Conservation (phyloP, 2,797 vertebrate species). For the Pseudochirops cupreus region DNA sequence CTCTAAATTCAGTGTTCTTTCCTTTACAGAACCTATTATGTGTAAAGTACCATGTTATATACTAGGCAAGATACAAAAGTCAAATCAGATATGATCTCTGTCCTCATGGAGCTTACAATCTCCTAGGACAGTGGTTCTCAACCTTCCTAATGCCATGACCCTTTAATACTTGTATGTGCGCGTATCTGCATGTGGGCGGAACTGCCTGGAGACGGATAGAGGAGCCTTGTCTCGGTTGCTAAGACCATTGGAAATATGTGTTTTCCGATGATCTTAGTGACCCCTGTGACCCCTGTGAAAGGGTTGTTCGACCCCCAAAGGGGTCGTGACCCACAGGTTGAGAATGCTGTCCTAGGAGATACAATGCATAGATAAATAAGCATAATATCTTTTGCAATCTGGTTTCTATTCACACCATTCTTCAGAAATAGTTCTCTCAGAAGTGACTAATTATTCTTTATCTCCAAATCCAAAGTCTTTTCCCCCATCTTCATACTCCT, state of each 20-base stretch:
- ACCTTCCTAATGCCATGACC: too few species aligned
- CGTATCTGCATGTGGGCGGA: too few species aligned
- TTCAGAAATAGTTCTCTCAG: neutral
- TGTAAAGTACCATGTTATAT: neutral
- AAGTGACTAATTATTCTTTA: neutral
- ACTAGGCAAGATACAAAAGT: neutral
- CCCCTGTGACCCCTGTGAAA: too few species aligned
- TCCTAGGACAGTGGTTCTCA: neutral
- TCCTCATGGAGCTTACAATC: neutral
- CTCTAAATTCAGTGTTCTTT: neutral
- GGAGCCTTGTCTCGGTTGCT: too few species aligned
- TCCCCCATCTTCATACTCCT: neutral
- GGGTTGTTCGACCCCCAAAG: too few species aligned
- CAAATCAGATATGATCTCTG: neutral
- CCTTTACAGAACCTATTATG: neutral
- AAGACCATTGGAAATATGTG: too few species aligned
- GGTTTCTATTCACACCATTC: neutral
- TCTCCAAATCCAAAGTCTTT: neutral
- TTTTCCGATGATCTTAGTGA: too few species aligned
- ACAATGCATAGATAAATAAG: neutral
- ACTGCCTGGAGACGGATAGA: too few species aligned
- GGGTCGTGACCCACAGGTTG: too few species aligned
- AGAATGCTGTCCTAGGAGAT: neutral
- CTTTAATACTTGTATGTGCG: too few species aligned
- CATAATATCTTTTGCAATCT: neutral